A percentile compares a stretch with the other conserved stretches of the same genome.
Conservation (phyloP, 2,797 vertebrate species). For the Lophotriccus pileatus region DNA sequence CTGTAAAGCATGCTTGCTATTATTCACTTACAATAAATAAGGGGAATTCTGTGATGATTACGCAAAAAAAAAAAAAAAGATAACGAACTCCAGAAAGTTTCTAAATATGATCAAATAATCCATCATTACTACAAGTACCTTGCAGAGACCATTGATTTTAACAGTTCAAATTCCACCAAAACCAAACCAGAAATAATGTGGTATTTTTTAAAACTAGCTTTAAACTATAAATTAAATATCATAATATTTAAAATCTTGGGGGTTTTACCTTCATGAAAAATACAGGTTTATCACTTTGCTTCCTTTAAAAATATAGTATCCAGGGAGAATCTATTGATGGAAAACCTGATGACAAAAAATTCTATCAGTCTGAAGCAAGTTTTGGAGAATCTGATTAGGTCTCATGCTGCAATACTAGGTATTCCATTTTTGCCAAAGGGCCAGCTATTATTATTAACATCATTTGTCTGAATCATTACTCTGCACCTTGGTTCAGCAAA, state of each 20-base stretch:
- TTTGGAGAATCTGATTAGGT: slow-evolving; percentile 82
- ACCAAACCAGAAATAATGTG: neutral
- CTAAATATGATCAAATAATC: neutral
- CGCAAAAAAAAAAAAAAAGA: neutral
- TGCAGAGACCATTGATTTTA: neutral
- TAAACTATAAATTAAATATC: neutral
- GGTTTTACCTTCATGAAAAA: neutral
- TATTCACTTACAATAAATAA: neutral
- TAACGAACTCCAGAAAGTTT: neutral
- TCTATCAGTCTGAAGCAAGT: slow-evolving; percentile 73
- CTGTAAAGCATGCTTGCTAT: neutral
- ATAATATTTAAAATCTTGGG: neutral
- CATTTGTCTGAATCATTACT: slow-evolving; percentile 97
- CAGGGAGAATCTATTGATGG: slow-evolving; percentile 55
- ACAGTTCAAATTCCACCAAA: neutral
- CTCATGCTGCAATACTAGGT: slow-evolving; percentile 77
- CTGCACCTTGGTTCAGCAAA: slow-evolving; percentile 91
- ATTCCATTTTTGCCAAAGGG: slow-evolving; percentile 87
- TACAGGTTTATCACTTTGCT: slow-evolving; percentile 33
- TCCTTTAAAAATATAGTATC: slow-evolving; percentile 63
- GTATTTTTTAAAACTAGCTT: neutral
- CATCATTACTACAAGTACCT: neutral
- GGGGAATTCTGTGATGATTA: neutral
- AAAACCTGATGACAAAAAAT: slow-evolving; percentile 68
- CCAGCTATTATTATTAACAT: slow-evolving; percentile 96